phyloP scores from a whole-genome alignment of 2,113 vertebrate species.

The Leptobrachium leishanense region DNA sequence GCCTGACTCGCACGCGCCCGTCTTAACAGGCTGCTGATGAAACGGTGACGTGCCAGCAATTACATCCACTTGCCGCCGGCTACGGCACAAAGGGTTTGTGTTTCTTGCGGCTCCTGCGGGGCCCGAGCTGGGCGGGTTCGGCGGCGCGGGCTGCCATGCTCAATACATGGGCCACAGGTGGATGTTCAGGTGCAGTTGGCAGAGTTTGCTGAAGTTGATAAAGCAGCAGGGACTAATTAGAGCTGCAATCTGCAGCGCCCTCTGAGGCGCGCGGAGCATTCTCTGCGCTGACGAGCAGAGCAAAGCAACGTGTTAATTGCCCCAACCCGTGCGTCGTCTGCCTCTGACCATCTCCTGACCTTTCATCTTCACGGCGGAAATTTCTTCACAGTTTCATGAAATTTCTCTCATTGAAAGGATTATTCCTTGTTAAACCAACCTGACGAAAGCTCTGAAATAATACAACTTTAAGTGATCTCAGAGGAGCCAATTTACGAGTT shows the following conservation, averaged over 20 bases:
- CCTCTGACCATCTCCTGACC: constrained; percentile 27
- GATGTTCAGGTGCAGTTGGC: constrained; percentile 18
- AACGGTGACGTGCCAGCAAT: constrained; percentile 9
- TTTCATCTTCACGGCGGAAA: constrained; percentile 26
- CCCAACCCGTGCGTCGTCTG: background rate
- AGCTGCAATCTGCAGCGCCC: constrained; percentile 4
- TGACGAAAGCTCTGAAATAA: constrained; percentile 32
- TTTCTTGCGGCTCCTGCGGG: constrained; percentile 1
- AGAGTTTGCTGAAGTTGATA: constrained; percentile 32
- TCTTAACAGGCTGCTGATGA: constrained; percentile 3
- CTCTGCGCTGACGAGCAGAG: background rate
- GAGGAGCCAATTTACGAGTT: constrained; percentile 27
- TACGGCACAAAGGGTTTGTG: constrained; percentile 7
- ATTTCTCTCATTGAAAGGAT: constrained; percentile 25
- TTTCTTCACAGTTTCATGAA: constrained; percentile 13
- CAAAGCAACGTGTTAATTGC: constrained; percentile 10
- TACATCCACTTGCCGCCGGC: constrained; percentile 8
- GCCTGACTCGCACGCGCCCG: background rate
- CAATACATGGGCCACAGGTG: constrained; percentile 13
- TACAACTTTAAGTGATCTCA: constrained; percentile 29
- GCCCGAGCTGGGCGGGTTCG: background rate
- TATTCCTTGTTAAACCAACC: constrained; percentile 31
- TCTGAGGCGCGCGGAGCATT: background rate
- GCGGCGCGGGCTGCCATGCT: background rate
- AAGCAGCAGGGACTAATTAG: constrained; percentile 37